Base-by-base conservation (phyloP, 2,888 invertebrate genomes). In the Ormia ochracea region DNA sequence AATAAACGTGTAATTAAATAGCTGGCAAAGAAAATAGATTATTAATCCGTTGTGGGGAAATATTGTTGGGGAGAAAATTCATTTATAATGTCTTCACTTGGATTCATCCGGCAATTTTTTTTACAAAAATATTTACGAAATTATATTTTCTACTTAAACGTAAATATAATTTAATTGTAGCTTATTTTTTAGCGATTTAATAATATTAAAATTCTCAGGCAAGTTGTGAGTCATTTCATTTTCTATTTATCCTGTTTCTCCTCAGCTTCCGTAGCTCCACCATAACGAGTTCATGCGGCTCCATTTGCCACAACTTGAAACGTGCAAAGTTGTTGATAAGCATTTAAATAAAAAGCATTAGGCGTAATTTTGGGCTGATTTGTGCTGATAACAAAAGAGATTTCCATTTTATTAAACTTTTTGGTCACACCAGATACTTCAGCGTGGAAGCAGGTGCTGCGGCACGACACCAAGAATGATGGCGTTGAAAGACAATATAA, bases 301-400 rank as follows among this genome's bases (percentile, higher is more conserved):
- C 9, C 63, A 63, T 63, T 73, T 36, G 54, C 26, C 56, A 48
- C 5, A 1, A 10, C 10, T 56, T 9, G n/a, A 14, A 14, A 38
- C 19, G 31, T 41, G 50, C 28, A 52, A 74, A 66, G 31, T 59
- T 59, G 48, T 10, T 41, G 65, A 65, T 63, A 65, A 63, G 38
- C 48, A 48, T 66, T 63, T 9, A 38, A 65, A 45, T 45, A 33
- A 48, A 59, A 33, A 38, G 45, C 56, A 38, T 48, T 38, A 38
- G 45, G 48, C 38, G 48, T 38, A 33, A 23, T 65, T 66, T 63
- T 56, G 45, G 23, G 54, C 43, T 45, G 61, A 52, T 59, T 58
- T 56, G 14, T 43, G 58, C 31, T 66, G 74, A 68, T 68, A 75
- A 75, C 52, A 69, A 36, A 69, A 63, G 73, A 48, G 73, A 76